Conservation (phyloP, 2,113 vertebrate genomes). For the Sigmodon hispidus region DNA sequence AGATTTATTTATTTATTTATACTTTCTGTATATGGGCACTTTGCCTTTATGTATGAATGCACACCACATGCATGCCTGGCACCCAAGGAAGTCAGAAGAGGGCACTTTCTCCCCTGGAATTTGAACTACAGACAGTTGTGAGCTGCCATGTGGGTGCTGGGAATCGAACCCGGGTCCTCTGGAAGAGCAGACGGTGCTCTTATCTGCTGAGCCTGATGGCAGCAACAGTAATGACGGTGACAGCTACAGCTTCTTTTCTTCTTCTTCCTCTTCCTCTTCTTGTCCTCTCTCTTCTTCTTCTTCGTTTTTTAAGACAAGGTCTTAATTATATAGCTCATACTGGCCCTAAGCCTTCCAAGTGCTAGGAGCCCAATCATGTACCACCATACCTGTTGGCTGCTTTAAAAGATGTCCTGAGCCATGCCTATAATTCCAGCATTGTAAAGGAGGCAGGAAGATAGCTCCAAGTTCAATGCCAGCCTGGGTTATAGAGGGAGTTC, state of each 20-base stretch:
- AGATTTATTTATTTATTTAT: not conserved
- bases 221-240: not conserved
- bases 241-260: not conserved
- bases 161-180: not conserved
- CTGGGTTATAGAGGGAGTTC: not conserved
- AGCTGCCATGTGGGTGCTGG: not conserved
- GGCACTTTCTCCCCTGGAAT: not conserved
- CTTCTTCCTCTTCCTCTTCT: accelerated
- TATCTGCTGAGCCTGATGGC: not conserved
- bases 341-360: not conserved
- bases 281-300: no score
- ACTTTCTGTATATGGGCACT: not conserved
- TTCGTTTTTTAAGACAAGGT: not conserved
- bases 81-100: not conserved
- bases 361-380: not conserved
- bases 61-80: not conserved
- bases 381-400: not conserved
- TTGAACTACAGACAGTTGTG: not conserved
- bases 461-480: not conserved
- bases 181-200: not conserved
- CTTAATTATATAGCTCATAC: not conserved
- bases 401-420: not conserved
- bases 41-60: not conserved
- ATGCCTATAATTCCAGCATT: not conserved
- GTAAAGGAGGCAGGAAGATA: not conserved